Conservation (phyloP, 2,888 invertebrate species). For the Minunthozetes semirufus region DNA sequence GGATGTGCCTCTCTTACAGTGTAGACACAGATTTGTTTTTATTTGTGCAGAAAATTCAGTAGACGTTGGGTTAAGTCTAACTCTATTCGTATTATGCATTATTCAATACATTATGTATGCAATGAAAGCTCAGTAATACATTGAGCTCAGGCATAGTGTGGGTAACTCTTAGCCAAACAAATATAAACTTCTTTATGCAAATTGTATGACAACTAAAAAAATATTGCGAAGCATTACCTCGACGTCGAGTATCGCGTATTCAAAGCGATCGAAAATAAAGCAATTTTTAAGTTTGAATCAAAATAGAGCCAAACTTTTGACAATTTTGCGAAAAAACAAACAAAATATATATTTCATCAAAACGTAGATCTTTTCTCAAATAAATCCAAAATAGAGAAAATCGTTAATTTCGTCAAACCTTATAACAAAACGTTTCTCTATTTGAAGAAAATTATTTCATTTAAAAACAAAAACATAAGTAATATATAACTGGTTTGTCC, state of each 20-base stretch:
- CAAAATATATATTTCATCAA: too few relatives aligned
- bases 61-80: slow-evolving; percentile 17
- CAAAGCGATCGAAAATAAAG: background rate
- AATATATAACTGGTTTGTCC: too few relatives aligned
- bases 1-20: background rate
- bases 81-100: slow-evolving; percentile 6
- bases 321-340: too few relatives aligned
- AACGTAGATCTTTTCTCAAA: too few relatives aligned
- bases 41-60: slow-evolving; percentile 18
- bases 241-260: background rate
- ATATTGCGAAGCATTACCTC: background rate
- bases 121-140: background rate
- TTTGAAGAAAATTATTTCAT: too few relatives aligned
- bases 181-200: slow-evolving; percentile 27
- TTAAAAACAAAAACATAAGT: too few relatives aligned
- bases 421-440: too few relatives aligned
- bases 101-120: slow-evolving; percentile 11
- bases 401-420: too few relatives aligned
- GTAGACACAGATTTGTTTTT: slow-evolving; percentile 21
- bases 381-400: too few relatives aligned
- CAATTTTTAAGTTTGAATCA: background rate
- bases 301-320: too few relatives aligned
- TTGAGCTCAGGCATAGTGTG: background rate
- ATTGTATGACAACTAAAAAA: slow-evolving; percentile 20
- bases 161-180: slow-evolving; percentile 1